Conservation (phyloP, 2,888 invertebrate species). For the Nematopogon swammerdamellus region DNA sequence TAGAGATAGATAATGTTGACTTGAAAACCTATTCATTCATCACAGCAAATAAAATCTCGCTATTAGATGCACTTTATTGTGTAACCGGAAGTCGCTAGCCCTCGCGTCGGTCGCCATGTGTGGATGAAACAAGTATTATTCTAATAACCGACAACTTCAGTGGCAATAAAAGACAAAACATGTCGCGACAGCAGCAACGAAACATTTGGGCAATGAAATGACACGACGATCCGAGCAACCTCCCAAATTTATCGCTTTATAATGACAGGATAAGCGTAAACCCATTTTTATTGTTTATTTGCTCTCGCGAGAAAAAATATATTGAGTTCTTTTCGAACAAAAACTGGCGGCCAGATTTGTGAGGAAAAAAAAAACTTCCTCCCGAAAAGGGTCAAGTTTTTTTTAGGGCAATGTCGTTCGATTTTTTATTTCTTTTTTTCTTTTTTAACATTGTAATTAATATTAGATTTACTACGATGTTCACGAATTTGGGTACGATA, state of each 20-base stretch:
- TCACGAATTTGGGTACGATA: background rate
- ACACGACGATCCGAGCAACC: background rate
- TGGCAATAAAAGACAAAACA: background rate
- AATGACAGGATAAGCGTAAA: background rate
- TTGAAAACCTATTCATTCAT: too few relatives aligned
- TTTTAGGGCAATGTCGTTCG: background rate
- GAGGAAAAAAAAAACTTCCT: conserved; percentile 6
- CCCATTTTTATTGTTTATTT: conserved; percentile 6
- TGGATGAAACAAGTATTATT: background rate
- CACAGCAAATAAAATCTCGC: too few relatives aligned
- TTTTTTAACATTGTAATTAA: background rate
- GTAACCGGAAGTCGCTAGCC: too few relatives aligned
- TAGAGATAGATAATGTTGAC: too few relatives aligned
- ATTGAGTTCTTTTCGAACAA: background rate
- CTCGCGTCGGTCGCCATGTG: background rate
- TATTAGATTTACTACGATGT: background rate
- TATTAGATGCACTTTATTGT: too few relatives aligned
- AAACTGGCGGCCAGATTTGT: background rate
- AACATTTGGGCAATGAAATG: background rate
- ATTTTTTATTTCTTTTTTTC: background rate
- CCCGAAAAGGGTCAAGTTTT: background rate
- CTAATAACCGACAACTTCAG: background rate
- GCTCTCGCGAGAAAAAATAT: conserved; percentile 1
- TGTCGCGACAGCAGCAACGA: background rate
- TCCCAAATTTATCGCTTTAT: background rate